These are phyloP conservation scores for Hylomyscus alleni DNA, from an alignment of 2,797 vertebrate species.

Conservation along the genomic window DNA sequence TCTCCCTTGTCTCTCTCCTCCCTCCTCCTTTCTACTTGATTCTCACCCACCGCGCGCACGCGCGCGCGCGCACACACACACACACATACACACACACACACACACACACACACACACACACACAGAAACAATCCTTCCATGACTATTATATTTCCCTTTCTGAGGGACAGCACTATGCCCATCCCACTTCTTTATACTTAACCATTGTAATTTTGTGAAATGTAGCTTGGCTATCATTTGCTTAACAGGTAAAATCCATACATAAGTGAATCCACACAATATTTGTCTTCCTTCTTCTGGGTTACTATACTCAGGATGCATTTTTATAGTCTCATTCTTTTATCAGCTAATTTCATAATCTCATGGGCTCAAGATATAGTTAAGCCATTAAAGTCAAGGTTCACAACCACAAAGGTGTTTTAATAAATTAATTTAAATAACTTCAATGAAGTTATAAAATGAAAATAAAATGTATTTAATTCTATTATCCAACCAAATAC, in stretches of 20 bases:
- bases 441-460: neutral
- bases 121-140: neutral
- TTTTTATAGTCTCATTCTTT: neutral
- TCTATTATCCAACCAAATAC: neutral
- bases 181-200: neutral
- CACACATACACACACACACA: too few species aligned
- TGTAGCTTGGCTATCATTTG: neutral
- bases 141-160: neutral
- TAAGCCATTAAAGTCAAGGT: neutral
- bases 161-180: neutral
- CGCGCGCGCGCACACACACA: too few species aligned
- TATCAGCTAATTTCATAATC: neutral
- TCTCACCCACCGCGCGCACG: neutral
- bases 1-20: too few species aligned
- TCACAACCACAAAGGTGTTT: neutral
- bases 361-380: neutral
- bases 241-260: neutral
- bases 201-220: too few species aligned
- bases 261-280: neutral
- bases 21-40: neutral
- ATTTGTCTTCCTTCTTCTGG: neutral
- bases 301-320: neutral
- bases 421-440: slow-evolving; percentile 40
- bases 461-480: neutral
- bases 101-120: too few species aligned